Conservation (phyloP, 2,797 vertebrate species). For the Phataginus tetradactyla region DNA sequence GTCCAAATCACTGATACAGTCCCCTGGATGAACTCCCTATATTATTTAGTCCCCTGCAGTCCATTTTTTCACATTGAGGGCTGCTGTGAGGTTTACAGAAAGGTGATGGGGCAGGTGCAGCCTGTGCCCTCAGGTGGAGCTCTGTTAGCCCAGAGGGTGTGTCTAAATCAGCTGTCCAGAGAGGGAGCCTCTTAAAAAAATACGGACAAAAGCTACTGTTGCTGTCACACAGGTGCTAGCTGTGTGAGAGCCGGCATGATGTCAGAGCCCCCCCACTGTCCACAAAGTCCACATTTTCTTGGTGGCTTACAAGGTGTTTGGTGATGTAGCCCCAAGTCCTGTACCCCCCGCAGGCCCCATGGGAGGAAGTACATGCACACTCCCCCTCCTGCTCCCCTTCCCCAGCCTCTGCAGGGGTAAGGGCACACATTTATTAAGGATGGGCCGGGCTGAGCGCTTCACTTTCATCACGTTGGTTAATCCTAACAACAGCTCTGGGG, state of each 20-base stretch:
- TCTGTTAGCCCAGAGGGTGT: not conserved
- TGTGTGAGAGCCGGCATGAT: not conserved
- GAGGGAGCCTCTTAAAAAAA: not conserved
- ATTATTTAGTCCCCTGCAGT: not conserved
- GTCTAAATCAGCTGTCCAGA: not conserved
- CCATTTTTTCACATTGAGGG: not conserved
- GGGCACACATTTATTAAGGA: not conserved
- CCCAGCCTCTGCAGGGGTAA: not conserved
- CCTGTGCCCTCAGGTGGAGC: not conserved
- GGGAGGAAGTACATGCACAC: too few species aligned
- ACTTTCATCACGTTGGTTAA: not conserved
- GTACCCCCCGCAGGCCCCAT: rapidly evolving
- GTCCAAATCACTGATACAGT: not conserved
- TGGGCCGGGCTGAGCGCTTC: not conserved
- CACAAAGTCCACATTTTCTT: not conserved
- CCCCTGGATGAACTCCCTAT: not conserved
- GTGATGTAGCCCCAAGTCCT: not conserved
- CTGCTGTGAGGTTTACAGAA: not conserved
- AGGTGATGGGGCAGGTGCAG: not conserved
- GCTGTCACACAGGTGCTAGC: not conserved
- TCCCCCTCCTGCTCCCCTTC: too few species aligned
- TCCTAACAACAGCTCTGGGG: too few species aligned
- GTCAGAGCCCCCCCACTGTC: not conserved
- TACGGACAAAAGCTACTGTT: too few species aligned
- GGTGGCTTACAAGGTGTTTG: not conserved